Evolutionary conservation across 2,113 vertebrate species (phyloP).

Genomic region (Xenotilapia caudafasciata): DNA sequence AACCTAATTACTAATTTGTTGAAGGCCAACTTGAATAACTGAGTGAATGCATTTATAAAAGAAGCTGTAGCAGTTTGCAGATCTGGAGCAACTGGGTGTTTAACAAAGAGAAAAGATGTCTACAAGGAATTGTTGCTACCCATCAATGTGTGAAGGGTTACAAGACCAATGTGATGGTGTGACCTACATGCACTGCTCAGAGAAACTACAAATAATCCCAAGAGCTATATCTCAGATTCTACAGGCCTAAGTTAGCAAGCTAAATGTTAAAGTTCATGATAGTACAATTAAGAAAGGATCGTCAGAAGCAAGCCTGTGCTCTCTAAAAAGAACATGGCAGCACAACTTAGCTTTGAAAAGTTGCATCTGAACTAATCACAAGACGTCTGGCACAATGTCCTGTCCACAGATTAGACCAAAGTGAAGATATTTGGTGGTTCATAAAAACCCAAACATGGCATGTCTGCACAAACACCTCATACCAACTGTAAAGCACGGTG

Average conservation of each 20-base stretch:
- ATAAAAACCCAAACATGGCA: not conserved
- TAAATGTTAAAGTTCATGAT: not conserved
- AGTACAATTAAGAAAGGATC: not conserved
- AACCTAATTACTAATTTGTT: not conserved
- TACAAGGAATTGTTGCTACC: not conserved
- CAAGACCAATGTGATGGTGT: not conserved
- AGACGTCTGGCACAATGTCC: not conserved
- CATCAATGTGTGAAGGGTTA: not conserved
- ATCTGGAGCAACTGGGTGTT: not conserved
- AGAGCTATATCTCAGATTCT: not conserved
- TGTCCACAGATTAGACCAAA: not conserved
- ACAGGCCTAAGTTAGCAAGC: not conserved
- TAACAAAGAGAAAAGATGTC: not conserved
- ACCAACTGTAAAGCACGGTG: fast-evolving
- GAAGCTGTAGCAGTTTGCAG: not conserved
- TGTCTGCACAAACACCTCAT: fast-evolving
- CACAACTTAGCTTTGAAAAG: fast-evolving
- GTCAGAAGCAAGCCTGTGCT: not conserved
- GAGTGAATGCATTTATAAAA: not conserved
- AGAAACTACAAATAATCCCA: not conserved
- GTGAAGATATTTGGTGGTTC: not conserved
- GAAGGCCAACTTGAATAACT: not conserved
- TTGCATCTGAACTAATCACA: not conserved
- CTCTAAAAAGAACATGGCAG: not conserved
- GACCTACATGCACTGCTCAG: not conserved